These are phyloP conservation scores for Clinocottus analis DNA, from an alignment of 2,113 vertebrate species.

Conservation along the genomic window DNA sequence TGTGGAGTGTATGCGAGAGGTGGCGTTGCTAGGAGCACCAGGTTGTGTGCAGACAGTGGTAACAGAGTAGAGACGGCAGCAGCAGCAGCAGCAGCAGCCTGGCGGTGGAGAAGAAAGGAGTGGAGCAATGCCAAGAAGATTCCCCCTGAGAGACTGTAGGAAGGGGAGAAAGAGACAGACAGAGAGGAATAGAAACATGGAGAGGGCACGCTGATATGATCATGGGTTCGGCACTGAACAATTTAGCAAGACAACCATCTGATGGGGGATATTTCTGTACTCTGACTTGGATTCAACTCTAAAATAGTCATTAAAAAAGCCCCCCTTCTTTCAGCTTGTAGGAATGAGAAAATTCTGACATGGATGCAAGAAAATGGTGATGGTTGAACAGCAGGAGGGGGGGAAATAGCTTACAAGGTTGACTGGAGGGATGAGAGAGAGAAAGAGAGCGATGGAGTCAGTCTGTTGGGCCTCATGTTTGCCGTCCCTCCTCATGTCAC, in stretches of 20 bases:
- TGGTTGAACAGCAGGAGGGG: slow-evolving; percentile 67
- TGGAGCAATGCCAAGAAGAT: slow-evolving; percentile 85
- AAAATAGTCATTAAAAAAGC: slow-evolving; percentile 46
- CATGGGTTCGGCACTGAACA: slow-evolving; percentile 48
- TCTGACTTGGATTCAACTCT: slow-evolving; percentile 38
- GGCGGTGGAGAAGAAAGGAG: slow-evolving; percentile 82
- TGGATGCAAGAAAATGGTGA: slow-evolving; percentile 61
- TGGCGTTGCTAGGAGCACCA: slow-evolving; percentile 86
- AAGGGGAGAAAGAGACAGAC: slow-evolving; percentile 70
- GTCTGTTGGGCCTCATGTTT: slow-evolving; percentile 70
- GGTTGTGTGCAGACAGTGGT: slow-evolving; percentile 79
- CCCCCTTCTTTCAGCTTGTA: slow-evolving; percentile 31
- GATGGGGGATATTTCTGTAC: slow-evolving; percentile 17
- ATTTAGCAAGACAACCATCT: slow-evolving; percentile 49
- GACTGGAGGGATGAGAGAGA: slow-evolving; percentile 67
- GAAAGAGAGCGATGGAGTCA: slow-evolving; percentile 65
- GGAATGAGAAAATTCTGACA: slow-evolving; percentile 39
- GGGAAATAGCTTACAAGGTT: slow-evolving; percentile 60
- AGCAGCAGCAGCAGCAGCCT: slow-evolving; percentile 74
- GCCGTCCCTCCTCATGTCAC: slow-evolving; percentile 58
- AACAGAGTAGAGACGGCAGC: slow-evolving; percentile 72
- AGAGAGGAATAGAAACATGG: slow-evolving; percentile 63
- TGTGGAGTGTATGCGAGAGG: slow-evolving; percentile 74
- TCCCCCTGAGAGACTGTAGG: slow-evolving; percentile 77
- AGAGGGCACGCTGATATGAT: slow-evolving; percentile 66